Conservation (phyloP, 2,888 invertebrate genomes). For the Timema podura region DNA sequence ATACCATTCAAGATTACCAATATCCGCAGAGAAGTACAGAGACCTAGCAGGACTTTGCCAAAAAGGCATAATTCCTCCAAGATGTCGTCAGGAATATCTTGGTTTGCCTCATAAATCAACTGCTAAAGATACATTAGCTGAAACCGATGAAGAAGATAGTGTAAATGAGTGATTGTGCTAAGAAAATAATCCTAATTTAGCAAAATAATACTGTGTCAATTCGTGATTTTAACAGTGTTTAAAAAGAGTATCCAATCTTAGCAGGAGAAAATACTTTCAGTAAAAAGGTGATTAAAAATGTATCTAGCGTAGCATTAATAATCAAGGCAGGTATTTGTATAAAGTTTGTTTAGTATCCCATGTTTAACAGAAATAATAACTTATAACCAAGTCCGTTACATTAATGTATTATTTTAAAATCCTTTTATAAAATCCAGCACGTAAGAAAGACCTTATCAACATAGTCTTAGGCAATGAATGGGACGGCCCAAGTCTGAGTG, state of each 20-base stretch:
- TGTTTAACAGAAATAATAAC: neutral
- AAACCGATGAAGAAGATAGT: neutral
- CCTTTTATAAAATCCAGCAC: too few relatives aligned
- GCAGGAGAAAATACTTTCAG: too few relatives aligned
- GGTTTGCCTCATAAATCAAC: conserved; percentile 1
- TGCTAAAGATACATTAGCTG: neutral
- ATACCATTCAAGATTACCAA: neutral
- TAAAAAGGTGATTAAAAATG: too few relatives aligned
- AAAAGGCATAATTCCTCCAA: conserved; percentile 3
- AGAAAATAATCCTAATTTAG: too few relatives aligned
- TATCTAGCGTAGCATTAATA: too few relatives aligned
- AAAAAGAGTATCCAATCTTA: too few relatives aligned
- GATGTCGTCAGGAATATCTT: neutral
- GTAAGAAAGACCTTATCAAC: neutral
- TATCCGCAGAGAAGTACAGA: conserved; percentile 1
- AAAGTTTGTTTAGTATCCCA: too few relatives aligned
- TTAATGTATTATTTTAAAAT: neutral
- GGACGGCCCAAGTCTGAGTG: neutral
- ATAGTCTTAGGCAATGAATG: neutral
- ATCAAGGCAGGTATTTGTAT: too few relatives aligned
- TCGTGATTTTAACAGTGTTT: too few relatives aligned
- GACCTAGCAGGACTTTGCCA: conserved; percentile 1
- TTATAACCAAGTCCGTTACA: neutral
- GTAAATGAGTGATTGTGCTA: neutral
- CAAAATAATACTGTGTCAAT: neutral